Base-by-base conservation (phyloP, 2,888 invertebrate genomes). In the Ptychoptera albimana region DNA sequence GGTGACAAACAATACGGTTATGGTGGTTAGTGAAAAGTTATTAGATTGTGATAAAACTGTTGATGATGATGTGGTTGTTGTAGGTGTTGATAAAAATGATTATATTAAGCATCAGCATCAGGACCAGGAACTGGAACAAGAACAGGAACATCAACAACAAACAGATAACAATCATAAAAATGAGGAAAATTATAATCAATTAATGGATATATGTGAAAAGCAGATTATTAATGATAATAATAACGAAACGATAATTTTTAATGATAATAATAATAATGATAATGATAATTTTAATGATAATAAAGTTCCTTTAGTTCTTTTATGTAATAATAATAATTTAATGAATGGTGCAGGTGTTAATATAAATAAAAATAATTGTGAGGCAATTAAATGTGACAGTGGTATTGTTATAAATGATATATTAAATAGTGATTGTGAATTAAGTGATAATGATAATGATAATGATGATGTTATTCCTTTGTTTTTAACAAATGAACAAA, bases 271-370 rank as follows among this genome's bases (percentile, higher is more conserved):
- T 31, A 31, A 31, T 8, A 40, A 40, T 40, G 29, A 40, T 15
- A 32, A 32, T 32, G 40, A 40, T 31, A 40, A 40, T 40, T 32
- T 40, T 32, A 30, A 15, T 32, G 31, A 32, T 23, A 23, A 23
- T 7, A 23, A 23, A 23, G 23, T 23, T 23, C 23, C 23, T 34
- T 34, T 40, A 40, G 40, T 31, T 40, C 31, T 40, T 31, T 31
- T 40, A 16, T 32, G 32, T 32, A 40, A 40, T 15, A 40, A 32
- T 40, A 32, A 15, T 40, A 14, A 34, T 34, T 10, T 34, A 9
- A 23, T 23, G 23, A 23, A 7, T 23, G 23, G 7, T 5, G 23
- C 4, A 5, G 23, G 3, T 5, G 7, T 23, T 23, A 23, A 7
- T 23, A 23, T 5, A 5, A 23, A 23, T 23, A 23, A 23, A 5